These are phyloP conservation scores for Micoletzkya japonica DNA, from an alignment of 2,888 invertebrate genomes.

Conservation along the genomic window DNA sequence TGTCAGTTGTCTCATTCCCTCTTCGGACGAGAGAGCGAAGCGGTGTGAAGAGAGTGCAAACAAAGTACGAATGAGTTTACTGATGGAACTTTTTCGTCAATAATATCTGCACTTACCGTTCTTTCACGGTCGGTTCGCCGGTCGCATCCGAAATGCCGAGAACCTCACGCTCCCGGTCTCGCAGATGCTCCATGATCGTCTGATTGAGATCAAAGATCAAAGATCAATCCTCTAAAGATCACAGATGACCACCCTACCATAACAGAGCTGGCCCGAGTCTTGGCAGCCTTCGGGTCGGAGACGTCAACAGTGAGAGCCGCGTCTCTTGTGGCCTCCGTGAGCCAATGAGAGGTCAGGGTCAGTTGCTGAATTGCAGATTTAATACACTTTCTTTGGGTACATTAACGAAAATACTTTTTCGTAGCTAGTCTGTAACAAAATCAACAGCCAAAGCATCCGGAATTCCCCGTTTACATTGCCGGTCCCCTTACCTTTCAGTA, in stretches of 20 bases:
- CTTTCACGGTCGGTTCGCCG: slow-evolving; percentile 29
- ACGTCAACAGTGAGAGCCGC: slow-evolving; percentile 56
- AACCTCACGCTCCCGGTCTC: slow-evolving; percentile 30
- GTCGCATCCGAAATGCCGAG: slow-evolving; percentile 32
- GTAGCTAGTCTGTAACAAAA: no score
- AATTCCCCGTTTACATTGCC: no score
- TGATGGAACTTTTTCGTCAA: no score
- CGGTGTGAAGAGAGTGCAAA: no score
- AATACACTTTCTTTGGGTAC: background rate
- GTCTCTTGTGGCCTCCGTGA: slow-evolving; percentile 60
- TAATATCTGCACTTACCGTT: slow-evolving; percentile 9
- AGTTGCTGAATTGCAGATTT: slow-evolving; percentile 36
- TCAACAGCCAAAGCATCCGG: no score
- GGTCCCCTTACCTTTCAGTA: no score
- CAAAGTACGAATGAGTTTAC: no score
- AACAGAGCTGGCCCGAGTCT: slow-evolving; percentile 39
- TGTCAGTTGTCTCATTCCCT: no score
- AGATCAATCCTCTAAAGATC: background rate
- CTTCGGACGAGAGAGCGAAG: no score
- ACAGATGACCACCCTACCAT: slow-evolving; percentile 30
- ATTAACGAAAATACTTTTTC: no score
- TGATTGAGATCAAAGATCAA: slow-evolving; percentile 4
- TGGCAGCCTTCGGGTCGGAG: slow-evolving; percentile 45
- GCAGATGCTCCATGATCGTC: slow-evolving; percentile 30
- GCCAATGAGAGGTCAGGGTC: slow-evolving; percentile 52